Percentiles rank a stretch among this genome's conserved stretches.
Evolutionary conservation across 2,888 invertebrate species (phyloP).

Genomic region (Epinotia ramella): DNA sequence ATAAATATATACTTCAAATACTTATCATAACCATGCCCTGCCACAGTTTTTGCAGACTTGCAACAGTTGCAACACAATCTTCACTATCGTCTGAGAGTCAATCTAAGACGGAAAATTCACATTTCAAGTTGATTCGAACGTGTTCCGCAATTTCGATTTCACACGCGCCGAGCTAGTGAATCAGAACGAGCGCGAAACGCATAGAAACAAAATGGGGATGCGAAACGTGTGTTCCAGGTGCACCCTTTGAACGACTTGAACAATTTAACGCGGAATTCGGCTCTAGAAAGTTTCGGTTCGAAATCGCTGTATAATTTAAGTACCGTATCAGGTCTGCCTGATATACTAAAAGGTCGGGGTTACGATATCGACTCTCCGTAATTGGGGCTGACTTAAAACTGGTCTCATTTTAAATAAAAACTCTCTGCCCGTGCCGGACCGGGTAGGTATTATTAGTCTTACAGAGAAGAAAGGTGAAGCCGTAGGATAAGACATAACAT

Average conservation of each 20-base stretch:
- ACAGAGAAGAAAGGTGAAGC: too few relatives aligned
- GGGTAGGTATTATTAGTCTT: too few relatives aligned
- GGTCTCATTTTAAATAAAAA: background rate
- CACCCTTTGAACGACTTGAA: background rate
- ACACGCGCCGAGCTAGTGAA: background rate
- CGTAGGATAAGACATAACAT: too few relatives aligned
- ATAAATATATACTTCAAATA: background rate
- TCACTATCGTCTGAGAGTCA: background rate
- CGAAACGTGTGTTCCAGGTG: background rate
- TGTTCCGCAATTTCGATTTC: background rate
- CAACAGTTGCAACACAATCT: background rate
- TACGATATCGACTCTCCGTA: background rate
- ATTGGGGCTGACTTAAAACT: background rate
- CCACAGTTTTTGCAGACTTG: background rate
- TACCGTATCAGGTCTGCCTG: conserved; percentile 6
- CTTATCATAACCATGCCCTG: background rate
- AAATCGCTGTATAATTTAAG: conserved; percentile 14
- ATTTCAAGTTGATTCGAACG: background rate
- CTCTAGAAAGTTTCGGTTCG: conserved; percentile 26
- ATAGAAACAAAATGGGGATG: background rate
- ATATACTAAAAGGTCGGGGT: conserved; percentile 13
- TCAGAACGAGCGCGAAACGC: background rate
- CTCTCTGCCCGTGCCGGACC: background rate
- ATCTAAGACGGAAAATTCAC: background rate
- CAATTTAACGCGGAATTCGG: conserved; percentile 19